Conservation (phyloP, 2,888 invertebrate genomes). For the Eupithecia abbreviata region DNA sequence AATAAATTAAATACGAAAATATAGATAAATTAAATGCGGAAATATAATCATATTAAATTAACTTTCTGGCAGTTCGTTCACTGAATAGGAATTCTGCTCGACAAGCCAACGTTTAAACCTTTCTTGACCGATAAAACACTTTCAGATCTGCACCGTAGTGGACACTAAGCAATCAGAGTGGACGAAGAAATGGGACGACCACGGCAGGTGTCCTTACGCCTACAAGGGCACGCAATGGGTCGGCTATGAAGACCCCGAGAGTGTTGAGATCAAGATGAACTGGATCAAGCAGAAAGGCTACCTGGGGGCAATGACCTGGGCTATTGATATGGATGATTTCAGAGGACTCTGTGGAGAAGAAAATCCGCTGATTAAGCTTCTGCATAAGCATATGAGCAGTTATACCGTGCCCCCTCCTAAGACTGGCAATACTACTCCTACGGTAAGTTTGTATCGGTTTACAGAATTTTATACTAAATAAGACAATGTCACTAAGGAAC, state of each 20-base stretch:
- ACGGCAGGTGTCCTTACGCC: constrained; percentile 92
- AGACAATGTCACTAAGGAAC: no score
- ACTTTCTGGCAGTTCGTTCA: no score
- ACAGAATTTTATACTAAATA: no score
- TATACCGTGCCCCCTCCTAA: constrained; percentile 88
- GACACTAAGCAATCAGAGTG: constrained; percentile 88
- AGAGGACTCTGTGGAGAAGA: constrained; percentile 90
- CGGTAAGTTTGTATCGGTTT: constrained; percentile 77
- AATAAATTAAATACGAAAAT: no score
- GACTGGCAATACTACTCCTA: constrained; percentile 85
- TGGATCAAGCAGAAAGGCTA: constrained; percentile 91
- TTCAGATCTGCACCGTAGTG: constrained; percentile 90
- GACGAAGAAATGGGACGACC: constrained; percentile 93
- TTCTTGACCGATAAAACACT: constrained; percentile 11
- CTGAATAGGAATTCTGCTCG: no score
- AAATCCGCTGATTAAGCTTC: constrained; percentile 89
- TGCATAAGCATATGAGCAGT: constrained; percentile 88
- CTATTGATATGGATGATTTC: constrained; percentile 96
- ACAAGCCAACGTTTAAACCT: no score
- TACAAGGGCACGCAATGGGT: constrained; percentile 96
- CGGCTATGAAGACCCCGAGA: constrained; percentile 92
- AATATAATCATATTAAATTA: no score
- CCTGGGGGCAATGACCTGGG: constrained; percentile 96
- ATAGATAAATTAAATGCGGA: no score
- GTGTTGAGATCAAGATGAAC: constrained; percentile 94